Conservation (phyloP, 1,140 invertebrate genomes). For the Drosophila teissieri region DNA sequence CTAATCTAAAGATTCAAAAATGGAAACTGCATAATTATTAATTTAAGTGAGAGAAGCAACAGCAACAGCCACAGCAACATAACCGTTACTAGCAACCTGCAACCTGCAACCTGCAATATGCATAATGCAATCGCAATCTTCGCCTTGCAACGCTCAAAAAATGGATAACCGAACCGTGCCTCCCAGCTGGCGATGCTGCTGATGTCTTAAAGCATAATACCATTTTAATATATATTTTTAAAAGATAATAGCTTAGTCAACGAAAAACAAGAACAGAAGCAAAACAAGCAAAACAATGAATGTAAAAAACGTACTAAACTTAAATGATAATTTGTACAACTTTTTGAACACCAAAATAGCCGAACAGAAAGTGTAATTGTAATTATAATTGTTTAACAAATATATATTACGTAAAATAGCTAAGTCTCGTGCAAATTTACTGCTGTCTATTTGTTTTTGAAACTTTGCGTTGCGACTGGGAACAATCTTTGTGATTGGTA, state of each 20-base stretch:
- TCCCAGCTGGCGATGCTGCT: constrained; percentile 43
- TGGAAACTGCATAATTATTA: constrained; percentile 33
- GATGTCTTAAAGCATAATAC: constrained; percentile 28
- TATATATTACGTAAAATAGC: constrained; percentile 56
- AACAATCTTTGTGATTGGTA: background rate
- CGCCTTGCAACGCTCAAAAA: constrained; percentile 35
- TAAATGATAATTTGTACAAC: constrained; percentile 35
- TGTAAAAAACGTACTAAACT: constrained; percentile 44
- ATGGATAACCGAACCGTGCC: constrained; percentile 35
- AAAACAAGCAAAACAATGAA: constrained; percentile 39
- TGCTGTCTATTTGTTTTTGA: no score
- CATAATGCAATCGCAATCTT: background rate
- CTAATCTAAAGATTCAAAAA: constrained; percentile 13
- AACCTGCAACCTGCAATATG: constrained; percentile 7
- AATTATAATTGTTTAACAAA: constrained; percentile 73
- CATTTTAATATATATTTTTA: constrained; percentile 28
- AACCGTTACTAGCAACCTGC: constrained; percentile 20
- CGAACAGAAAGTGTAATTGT: constrained; percentile 53
- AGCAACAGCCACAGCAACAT: constrained; percentile 15
- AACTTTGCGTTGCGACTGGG: no score
- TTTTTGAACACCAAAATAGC: constrained; percentile 39
- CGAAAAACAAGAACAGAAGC: constrained; percentile 18
- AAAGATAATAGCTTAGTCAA: constrained; percentile 31
- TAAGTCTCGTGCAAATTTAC: constrained; percentile 42
- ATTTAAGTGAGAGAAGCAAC: constrained; percentile 25